Percentiles rank a stretch among this genome's conserved stretches.
These are phyloP conservation scores for Sebastes trivittatus DNA, from an alignment of 2,797 vertebrate species.

Conservation along the genomic window DNA sequence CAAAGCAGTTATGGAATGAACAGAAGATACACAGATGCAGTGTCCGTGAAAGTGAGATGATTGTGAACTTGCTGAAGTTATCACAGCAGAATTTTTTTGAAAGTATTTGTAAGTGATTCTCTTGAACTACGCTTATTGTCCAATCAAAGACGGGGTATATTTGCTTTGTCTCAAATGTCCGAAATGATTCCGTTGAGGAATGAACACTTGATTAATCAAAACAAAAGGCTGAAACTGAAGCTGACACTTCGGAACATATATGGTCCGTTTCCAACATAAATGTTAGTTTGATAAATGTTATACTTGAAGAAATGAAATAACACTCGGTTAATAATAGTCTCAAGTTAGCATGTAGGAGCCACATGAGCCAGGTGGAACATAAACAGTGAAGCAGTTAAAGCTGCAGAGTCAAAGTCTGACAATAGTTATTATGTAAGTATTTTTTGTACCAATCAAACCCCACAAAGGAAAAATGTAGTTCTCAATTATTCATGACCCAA, in stretches of 20 bases:
- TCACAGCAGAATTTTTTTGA: conserved; percentile 44
- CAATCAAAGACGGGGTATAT: conserved; percentile 70
- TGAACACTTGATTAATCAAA: conserved; percentile 80
- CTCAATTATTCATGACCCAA: too few species aligned
- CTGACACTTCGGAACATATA: conserved; percentile 57
- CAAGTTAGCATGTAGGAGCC: conserved; percentile 36
- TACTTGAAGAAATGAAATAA: conserved; percentile 58
- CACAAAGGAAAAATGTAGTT: too few species aligned
- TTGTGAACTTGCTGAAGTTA: conserved; percentile 66
- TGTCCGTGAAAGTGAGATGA: conserved; percentile 42
- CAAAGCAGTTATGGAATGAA: neutral
- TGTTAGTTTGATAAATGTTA: conserved; percentile 70
- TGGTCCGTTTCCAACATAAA: conserved; percentile 71
- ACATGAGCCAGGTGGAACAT: conserved; percentile 22
- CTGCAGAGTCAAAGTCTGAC: neutral
- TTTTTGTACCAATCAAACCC: neutral
- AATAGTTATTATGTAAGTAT: neutral
- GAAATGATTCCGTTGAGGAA: conserved; percentile 74
- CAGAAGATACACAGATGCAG: neutral
- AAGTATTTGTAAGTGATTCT: conserved; percentile 55
- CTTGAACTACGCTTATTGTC: conserved; percentile 59
- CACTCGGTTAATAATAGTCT: conserved; percentile 50
- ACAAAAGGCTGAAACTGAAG: conserved; percentile 68
- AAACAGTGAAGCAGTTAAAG: neutral
- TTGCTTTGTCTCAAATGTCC: conserved; percentile 71